A percentile compares a stretch with the other conserved stretches of the same genome.
These are phyloP conservation scores for Anoplopoma fimbria DNA, from an alignment of 2,113 vertebrate genomes.

Conservation along the genomic window DNA sequence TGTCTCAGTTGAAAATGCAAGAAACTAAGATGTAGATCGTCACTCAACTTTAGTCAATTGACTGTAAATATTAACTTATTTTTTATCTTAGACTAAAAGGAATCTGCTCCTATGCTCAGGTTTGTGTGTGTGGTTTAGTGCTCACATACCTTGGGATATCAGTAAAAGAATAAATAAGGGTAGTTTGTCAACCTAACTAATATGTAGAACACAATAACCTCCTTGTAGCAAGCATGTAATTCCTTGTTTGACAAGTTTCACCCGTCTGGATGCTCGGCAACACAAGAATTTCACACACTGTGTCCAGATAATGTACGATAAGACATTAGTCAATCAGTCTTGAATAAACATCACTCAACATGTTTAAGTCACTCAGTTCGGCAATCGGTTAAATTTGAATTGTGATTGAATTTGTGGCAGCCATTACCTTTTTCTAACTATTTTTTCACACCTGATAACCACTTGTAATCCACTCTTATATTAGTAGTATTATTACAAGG, in stretches of 20 bases:
- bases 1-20: neutral
- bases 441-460: neutral
- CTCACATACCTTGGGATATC: neutral
- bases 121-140: neutral
- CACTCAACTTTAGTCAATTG: neutral
- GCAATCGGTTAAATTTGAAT: neutral
- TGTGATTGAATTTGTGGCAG: neutral
- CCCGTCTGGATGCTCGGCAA: neutral
- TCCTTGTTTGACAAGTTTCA: neutral
- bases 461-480: neutral
- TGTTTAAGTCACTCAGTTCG: slow-evolving; percentile 2
- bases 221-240: neutral
- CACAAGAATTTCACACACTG: slow-evolving; percentile 7
- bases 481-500: neutral
- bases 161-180: neutral
- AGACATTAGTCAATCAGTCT: neutral
- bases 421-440: neutral
- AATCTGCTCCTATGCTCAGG: neutral
- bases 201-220: slow-evolving; percentile 7
- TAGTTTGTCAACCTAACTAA: slow-evolving; percentile 26
- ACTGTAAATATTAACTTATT: neutral
- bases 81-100: neutral
- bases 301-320: slow-evolving; percentile 19
- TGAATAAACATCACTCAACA: slow-evolving; percentile 16
- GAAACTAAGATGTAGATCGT: neutral